Percentiles rank a stretch among this genome's conserved stretches.
Conservation (phyloP, 2,797 vertebrate genomes). For the Argyrosomus regius region DNA sequence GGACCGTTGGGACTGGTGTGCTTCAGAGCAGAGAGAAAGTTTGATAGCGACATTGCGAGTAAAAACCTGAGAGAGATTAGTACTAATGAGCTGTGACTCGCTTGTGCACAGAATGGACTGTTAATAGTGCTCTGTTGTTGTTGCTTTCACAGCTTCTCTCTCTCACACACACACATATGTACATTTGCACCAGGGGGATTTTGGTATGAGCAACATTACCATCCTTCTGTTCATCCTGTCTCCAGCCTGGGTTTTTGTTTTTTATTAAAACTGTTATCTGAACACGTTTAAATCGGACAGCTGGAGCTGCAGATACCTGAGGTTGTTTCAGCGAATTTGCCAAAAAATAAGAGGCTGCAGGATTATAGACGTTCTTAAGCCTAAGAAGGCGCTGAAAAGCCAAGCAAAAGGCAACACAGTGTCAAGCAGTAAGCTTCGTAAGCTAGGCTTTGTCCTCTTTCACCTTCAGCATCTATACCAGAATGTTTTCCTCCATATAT, state of each 20-base stretch:
- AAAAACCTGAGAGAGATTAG: slow-evolving; percentile 63
- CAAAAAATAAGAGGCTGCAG: slow-evolving; percentile 13
- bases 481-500: slow-evolving; percentile 62
- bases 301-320: slow-evolving; percentile 55
- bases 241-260: slow-evolving; percentile 36
- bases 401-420: slow-evolving; percentile 31
- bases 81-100: slow-evolving; percentile 77
- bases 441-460: slow-evolving; percentile 61
- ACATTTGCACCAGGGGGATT: slow-evolving; percentile 18
- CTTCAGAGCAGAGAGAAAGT: slow-evolving; percentile 48
- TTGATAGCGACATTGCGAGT: slow-evolving; percentile 50
- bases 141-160: slow-evolving; percentile 24
- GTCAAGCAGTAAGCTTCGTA: slow-evolving; percentile 29
- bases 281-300: slow-evolving; percentile 45
- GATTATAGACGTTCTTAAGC: slow-evolving; percentile 46
- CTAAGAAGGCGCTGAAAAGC: slow-evolving; percentile 33
- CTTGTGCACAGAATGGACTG: slow-evolving; percentile 51
- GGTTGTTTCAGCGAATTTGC: slow-evolving; percentile 33
- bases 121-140: slow-evolving; percentile 59
- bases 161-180: slow-evolving; percentile 24
- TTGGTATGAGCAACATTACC: slow-evolving; percentile 35
- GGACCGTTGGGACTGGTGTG: slow-evolving; percentile 34
- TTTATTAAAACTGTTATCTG: slow-evolving; percentile 46
- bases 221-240: slow-evolving; percentile 33
- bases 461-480: slow-evolving; percentile 57